A percentile compares a stretch with the other conserved stretches of the same genome.
phyloP scores from a whole-genome alignment of 2,797 vertebrate genomes.

The Cygnus olor region DNA sequence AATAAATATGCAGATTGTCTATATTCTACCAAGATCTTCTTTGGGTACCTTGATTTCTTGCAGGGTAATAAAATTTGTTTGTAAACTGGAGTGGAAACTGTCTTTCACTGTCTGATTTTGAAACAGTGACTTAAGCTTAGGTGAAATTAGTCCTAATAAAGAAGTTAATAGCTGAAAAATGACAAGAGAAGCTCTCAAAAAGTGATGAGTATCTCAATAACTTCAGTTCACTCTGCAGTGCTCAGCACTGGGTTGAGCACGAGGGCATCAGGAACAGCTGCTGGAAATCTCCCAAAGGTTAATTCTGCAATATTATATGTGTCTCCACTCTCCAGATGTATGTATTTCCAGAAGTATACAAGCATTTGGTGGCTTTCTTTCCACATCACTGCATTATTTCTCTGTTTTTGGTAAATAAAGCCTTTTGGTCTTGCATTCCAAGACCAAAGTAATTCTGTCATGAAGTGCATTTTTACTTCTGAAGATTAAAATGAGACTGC shows the following conservation, averaged over 20 bases:
- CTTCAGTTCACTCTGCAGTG: neutral
- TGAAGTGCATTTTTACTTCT: neutral
- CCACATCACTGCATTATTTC: neutral
- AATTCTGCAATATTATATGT: rapidly evolving
- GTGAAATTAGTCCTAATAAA: neutral
- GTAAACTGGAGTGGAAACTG: neutral
- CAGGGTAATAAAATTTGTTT: neutral
- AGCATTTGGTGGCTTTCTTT: neutral
- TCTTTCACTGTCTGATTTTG: neutral
- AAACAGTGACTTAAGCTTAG: rapidly evolving
- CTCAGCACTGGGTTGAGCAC: neutral
- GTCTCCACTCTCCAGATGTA: neutral
- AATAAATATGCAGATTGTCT: neutral
- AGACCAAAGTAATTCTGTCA: neutral
- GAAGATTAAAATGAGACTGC: neutral
- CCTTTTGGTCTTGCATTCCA: neutral
- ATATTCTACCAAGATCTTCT: too few species aligned
- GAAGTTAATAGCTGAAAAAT: neutral
- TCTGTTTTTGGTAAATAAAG: neutral
- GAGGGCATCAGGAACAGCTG: neutral
- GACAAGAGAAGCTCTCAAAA: neutral
- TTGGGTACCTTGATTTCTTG: neutral
- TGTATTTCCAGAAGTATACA: rapidly evolving
- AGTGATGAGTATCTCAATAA: rapidly evolving
- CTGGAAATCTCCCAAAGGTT: neutral